Evolutionary conservation across 2,888 invertebrate species (phyloP).

Genomic region (Pardosa pseudoannulata): DNA sequence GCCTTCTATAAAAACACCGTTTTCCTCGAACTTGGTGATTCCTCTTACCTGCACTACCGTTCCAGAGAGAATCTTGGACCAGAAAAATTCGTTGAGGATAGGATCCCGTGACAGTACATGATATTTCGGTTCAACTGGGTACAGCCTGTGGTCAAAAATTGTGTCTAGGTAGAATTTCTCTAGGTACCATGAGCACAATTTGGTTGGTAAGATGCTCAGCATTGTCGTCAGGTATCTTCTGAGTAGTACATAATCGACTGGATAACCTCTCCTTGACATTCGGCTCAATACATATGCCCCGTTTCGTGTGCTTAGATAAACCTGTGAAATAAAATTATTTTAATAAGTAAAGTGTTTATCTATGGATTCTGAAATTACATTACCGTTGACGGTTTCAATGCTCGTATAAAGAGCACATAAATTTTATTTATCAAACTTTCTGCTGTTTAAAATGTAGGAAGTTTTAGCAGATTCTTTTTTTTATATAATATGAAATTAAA

Average conservation of each 20-base stretch:
- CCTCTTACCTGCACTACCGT: constrained; percentile 76
- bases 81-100: constrained; percentile 78
- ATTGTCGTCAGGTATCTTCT: constrained; percentile 13
- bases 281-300: constrained; percentile 47
- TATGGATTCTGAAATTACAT: too few species aligned
- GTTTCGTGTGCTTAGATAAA: constrained; percentile 54
- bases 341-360: too few species aligned
- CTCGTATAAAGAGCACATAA: too few species aligned
- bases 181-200: constrained; percentile 23
- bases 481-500: too few species aligned
- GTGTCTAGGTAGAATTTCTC: constrained; percentile 74
- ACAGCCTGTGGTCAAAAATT: constrained; percentile 77
- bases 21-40: constrained; percentile 75
- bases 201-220: constrained; percentile 6
- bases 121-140: constrained; percentile 77
- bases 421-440: too few species aligned
- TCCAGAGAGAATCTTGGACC: constrained; percentile 77
- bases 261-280: constrained; percentile 69
- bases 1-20: constrained; percentile 75
- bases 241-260: constrained; percentile 26
- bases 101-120: constrained; percentile 75
- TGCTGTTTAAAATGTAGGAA: too few species aligned
- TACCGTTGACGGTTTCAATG: too few species aligned
- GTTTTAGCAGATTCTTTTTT: too few species aligned
- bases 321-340: constrained; percentile 36